Evolutionary conservation across 2,113 vertebrate species (phyloP).

Genomic region (Zonotrichia leucophrys): DNA sequence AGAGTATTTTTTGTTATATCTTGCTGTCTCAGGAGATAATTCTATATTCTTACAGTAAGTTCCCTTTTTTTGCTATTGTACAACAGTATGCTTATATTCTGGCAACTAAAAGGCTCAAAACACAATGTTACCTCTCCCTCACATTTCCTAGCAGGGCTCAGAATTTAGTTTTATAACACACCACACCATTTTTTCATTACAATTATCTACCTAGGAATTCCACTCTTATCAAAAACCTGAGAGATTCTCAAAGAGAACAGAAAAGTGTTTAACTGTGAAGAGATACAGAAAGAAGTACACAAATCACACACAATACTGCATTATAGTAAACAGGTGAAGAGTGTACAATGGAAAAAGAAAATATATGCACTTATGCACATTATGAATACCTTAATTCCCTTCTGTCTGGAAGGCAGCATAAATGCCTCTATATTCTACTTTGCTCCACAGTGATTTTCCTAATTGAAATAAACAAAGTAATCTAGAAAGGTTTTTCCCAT

Average conservation of each 20-base stretch:
- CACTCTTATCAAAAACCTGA: neutral
- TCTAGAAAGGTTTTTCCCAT: neutral
- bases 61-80: neutral
- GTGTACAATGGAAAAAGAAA: neutral
- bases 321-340: neutral
- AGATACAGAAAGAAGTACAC: neutral
- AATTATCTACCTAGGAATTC: neutral
- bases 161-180: constrained; percentile 36
- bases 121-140: neutral
- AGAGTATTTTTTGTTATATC: neutral
- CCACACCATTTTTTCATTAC: constrained; percentile 5
- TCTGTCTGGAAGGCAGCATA: neutral
- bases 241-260: constrained; percentile 4
- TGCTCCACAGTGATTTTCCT: constrained; percentile 16
- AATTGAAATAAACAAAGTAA: constrained; percentile 8
- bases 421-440: neutral
- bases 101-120: neutral
- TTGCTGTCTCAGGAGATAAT: neutral
- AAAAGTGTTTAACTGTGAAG: constrained; percentile 16
- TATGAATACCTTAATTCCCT: constrained; percentile 29
- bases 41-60: neutral
- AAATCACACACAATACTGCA: neutral
- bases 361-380: neutral
- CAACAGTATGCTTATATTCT: neutral
- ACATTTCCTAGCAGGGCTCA: neutral